These are phyloP conservation scores for Dicerorhinus sumatrensis DNA, from an alignment of 2,113 vertebrate species.

Conservation along the genomic window DNA sequence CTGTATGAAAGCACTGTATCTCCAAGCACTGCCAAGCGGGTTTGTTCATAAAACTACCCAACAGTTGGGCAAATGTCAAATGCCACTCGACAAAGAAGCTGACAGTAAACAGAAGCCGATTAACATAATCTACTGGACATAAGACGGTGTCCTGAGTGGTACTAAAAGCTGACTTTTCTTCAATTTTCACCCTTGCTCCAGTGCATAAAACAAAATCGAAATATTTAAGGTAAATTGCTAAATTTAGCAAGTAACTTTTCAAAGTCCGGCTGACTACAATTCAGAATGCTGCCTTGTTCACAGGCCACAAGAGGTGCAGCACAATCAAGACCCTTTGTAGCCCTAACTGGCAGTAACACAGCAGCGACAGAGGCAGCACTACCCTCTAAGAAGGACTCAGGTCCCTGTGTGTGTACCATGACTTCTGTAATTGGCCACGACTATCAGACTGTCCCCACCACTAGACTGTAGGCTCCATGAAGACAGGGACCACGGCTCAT, in stretches of 20 bases:
- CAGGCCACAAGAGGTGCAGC: not conserved
- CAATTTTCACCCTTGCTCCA: not conserved
- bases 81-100: constrained; percentile 21
- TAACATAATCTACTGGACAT: not conserved
- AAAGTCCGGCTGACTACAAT: not conserved
- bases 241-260: constrained; percentile 39
- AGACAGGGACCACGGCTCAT: not conserved
- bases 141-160: not conserved
- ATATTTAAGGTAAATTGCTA: not conserved
- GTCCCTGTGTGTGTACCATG: not conserved
- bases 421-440: not conserved
- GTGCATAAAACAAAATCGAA: not conserved
- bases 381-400: not conserved
- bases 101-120: constrained; percentile 45
- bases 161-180: not conserved
- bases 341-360: not conserved
- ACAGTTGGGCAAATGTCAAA: constrained; percentile 75
- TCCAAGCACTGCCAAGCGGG: not conserved
- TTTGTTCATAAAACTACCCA: constrained; percentile 60
- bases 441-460: not conserved
- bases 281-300: not conserved
- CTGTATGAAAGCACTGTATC: not conserved
- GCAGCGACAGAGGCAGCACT: not conserved
- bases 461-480: not conserved
- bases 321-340: constrained; percentile 59